Evolutionary conservation across 1,140 invertebrate genomes (phyloP).

Genomic region (Rhopalosiphum padi): DNA sequence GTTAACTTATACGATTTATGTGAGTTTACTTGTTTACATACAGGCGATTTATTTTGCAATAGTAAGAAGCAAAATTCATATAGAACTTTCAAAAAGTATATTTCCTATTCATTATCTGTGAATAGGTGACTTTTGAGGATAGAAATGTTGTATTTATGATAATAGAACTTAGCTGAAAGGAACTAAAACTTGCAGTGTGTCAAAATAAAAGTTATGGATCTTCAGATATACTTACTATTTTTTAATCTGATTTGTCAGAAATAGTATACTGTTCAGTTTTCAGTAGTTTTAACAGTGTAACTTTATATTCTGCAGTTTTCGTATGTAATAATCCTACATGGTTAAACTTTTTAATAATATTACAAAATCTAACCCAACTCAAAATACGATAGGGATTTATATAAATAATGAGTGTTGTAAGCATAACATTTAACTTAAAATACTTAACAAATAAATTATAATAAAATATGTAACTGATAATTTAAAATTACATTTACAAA

Average conservation of each 20-base stretch:
- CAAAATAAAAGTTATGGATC: neutral
- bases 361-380: neutral
- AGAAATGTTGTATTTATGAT: neutral
- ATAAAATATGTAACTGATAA: no score
- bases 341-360: neutral
- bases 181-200: neutral
- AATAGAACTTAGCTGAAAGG: neutral
- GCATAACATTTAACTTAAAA: neutral
- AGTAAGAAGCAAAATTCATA: neutral
- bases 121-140: neutral
- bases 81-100: neutral
- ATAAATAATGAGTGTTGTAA: neutral
- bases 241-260: neutral
- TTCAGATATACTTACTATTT: neutral
- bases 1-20: neutral
- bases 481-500: no score
- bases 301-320: neutral
- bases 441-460: neutral
- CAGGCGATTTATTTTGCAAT: neutral
- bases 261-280: neutral
- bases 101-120: neutral
- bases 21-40: neutral
- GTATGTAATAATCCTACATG: neutral
- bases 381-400: neutral
- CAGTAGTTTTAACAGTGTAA: neutral